Evolutionary conservation across 2,888 invertebrate genomes (phyloP), one percentile per base, ranked within the genome.

Genomic region (Synanthedon vespiformis): DNA sequence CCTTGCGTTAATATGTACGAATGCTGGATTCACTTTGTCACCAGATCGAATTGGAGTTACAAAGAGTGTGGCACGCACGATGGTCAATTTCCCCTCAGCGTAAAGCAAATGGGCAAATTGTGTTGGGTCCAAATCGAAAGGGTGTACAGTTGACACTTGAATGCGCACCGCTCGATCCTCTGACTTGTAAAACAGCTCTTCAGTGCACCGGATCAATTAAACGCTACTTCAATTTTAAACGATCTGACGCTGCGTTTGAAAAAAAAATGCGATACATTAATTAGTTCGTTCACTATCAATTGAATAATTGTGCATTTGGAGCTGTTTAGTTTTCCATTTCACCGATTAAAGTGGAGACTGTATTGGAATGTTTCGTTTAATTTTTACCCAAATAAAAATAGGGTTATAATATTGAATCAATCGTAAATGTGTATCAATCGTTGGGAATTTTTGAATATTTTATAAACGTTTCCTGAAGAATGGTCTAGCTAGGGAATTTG

Each of bases 41-140:
- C n/a, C 52, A 14, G 50, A 52, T 53, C 51, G 49, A 51, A 14
- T 12, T 54, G 56, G 50, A 54, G 51, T 52, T 12, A 49, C 40
- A 52, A 52, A 49, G 56, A 51, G 53, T 51, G 51, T 51, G 50
- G 65, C 76, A 77, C 74, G 78, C 76, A 74, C 68, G 58, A 61
- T 62, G 67, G 65, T 68, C 74, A 72, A 74, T 77, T 76, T 78
- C 72, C 73, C 64, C 62, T 61, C 56, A 54, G 55, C 57, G 57
- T 57, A 59, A 16, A 56, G 62, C 55, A 61, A 65, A 67, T 61
- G 62, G 61, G 54, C 56, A 60, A 61, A 65, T 64, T 58, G 60
- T 59, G 57, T 57, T 56, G 54, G 51, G 53, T 55, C 56, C 55
- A 52, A 54, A 53, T 58, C 59, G 59, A 58, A 58, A 59, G 58